A percentile compares a stretch with the other conserved stretches of the same genome.
phyloP scores from a whole-genome alignment of 2,113 vertebrate genomes.

The Pseudorhombus dupliciocellatus region DNA sequence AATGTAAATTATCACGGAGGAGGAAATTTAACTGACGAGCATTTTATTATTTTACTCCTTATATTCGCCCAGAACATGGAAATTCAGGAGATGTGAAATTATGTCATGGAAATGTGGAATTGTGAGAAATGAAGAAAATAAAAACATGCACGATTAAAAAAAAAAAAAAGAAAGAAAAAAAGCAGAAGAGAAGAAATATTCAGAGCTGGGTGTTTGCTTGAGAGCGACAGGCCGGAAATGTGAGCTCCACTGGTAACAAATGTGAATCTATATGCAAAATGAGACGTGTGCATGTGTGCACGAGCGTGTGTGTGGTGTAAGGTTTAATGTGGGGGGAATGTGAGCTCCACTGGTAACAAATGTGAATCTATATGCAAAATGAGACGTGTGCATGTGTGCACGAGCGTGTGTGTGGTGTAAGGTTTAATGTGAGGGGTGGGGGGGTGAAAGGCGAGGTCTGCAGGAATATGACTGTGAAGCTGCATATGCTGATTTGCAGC shows the following conservation, averaged over 20 bases:
- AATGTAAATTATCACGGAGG: conserved; percentile 8
- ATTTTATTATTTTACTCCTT: not conserved
- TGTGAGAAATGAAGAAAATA: not conserved
- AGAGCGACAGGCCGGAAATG: not conserved
- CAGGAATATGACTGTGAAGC: conserved; percentile 7
- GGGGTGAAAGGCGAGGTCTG: conserved; percentile 20
- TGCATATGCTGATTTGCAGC: conserved; percentile 21
- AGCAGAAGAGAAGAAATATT: not conserved
- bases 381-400: conserved; percentile 8
- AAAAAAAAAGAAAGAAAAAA: not conserved
- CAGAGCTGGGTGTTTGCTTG: not conserved
- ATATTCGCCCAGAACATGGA: not conserved
- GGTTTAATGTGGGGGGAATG: not conserved
- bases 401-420: not conserved
- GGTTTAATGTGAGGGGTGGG: not conserved
- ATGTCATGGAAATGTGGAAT: conserved; percentile 2
- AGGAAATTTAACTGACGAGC: not conserved
- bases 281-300: conserved; percentile 8
- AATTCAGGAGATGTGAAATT: not conserved
- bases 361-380: conserved; percentile 9
- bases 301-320: not conserved
- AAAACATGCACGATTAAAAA: not conserved
- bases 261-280: conserved; percentile 9
- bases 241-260: conserved; percentile 15
- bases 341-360: conserved; percentile 15